Percentiles rank a stretch among this genome's conserved stretches.
phyloP scores from a whole-genome alignment of 2,797 vertebrate genomes.

The Macrochelys suwanniensis region DNA sequence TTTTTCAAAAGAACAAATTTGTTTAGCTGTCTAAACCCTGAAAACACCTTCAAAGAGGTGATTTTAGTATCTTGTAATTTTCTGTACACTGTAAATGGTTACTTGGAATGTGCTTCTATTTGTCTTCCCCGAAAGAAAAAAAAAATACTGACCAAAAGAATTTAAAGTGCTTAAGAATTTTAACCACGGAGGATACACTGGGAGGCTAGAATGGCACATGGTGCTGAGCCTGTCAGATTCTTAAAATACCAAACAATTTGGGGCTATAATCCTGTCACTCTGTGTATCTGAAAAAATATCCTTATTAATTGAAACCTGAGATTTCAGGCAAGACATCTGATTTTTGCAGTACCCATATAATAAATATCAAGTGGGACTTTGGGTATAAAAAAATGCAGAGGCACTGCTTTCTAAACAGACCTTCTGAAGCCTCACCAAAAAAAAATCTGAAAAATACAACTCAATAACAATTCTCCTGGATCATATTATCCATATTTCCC shows the following conservation, averaged over 20 bases:
- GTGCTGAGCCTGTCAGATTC: constrained; percentile 78
- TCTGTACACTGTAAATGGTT: constrained; percentile 67
- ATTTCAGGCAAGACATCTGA: constrained; percentile 35
- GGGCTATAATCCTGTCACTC: constrained; percentile 78
- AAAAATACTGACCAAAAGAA: constrained; percentile 78
- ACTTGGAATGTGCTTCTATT: constrained; percentile 72
- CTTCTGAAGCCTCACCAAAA: neutral
- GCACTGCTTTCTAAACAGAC: constrained; percentile 14
- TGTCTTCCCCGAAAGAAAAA: constrained; percentile 70
- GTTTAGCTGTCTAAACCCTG: constrained; percentile 57
- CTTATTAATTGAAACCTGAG: constrained; percentile 55
- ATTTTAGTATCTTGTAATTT: constrained; percentile 74
- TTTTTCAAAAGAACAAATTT: constrained; percentile 61
- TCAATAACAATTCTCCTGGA: constrained; percentile 6
- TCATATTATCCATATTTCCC: neutral
- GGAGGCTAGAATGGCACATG: constrained; percentile 74
- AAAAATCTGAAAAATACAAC: constrained; percentile 6
- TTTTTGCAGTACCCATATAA: constrained; percentile 47
- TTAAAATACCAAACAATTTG: constrained; percentile 80
- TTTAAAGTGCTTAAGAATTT: constrained; percentile 78
- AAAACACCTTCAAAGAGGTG: constrained; percentile 77
- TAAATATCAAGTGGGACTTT: constrained; percentile 29
- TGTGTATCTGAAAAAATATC: constrained; percentile 61
- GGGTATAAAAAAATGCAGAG: neutral
- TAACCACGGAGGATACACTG: constrained; percentile 75